phyloP scores from a whole-genome alignment of 2,797 vertebrate species.

The Lepus oiostolus region DNA sequence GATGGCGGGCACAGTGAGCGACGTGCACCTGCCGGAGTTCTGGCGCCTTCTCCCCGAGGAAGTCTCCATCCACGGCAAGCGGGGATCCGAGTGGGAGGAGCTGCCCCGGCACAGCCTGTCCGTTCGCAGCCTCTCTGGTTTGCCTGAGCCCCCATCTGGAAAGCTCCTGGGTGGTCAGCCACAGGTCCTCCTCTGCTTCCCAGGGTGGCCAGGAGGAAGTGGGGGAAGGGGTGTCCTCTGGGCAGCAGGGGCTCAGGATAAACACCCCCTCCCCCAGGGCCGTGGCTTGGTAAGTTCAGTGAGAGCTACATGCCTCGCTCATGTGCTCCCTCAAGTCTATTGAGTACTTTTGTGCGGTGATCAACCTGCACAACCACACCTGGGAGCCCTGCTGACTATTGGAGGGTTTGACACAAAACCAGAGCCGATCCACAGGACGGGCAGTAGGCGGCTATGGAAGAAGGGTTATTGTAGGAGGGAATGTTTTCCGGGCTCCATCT shows the following conservation, averaged over 20 bases:
- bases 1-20: no score
- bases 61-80: no score
- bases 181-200: not conserved
- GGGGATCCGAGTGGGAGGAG: no score
- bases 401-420: no score
- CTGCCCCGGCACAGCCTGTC: no score
- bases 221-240: not conserved
- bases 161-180: not conserved
- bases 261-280: not conserved
- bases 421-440: not conserved
- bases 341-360: not conserved
- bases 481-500: not conserved
- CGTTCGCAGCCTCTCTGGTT: fast-evolving
- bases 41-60: no score
- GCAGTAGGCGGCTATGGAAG: not conserved
- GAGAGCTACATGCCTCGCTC: not conserved
- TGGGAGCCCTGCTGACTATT: fast-evolving
- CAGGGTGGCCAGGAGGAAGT: not conserved
- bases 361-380: fast-evolving
- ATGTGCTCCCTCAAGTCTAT: not conserved
- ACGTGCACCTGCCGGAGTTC: no score
- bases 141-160: not conserved
- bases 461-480: not conserved
- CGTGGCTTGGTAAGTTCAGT: fast-evolving
- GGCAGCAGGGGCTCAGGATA: not conserved